Base-by-base conservation (phyloP, 35 echinoderm and acorn worm genomes). In the Ophioderma brevispina region DNA sequence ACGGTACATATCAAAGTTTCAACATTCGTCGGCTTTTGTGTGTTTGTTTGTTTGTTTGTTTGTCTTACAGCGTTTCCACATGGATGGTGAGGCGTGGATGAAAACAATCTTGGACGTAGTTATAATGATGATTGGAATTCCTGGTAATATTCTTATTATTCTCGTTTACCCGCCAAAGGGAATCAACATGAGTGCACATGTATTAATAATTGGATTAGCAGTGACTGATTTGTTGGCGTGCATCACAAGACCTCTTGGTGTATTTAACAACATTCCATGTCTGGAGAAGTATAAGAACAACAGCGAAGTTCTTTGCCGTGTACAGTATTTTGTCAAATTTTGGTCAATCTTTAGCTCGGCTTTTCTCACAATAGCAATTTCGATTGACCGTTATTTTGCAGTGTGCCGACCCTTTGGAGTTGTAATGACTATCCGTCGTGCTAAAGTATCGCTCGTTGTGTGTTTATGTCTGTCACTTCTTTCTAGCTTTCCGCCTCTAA, bases 61-160 rank as follows among this genome's bases (percentile, higher is more conserved):
- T n/a, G n/a, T n/a, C n/a, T n/a, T n/a, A n/a, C n/a, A n/a, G n/a
- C n/a, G n/a, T n/a, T n/a, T n/a, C n/a, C n/a, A n/a, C n/a, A 70
- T 82, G 83, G 83, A 85, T 64, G 31, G 50, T 10, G 83, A 64
- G 15, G 35, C 32, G n/a, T 85, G 83, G 83, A 37, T 85, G 32
- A 32, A 59, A 36, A 21, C 43, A 33, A 15, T 36, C 31, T 35
- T 85, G 8, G 83, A 85, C 25, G 34, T 28, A 2, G 31, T n/a
- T 25, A 59, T 70, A 33, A 33, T 85, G 6, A 2, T 85, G 0
- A 19, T 85, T 30, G 46, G 83, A 10, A 64, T 63, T 34, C 83
- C 83, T 6, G 83, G 83, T 0, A 85, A 85, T 28, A 15, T 63
- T 19, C 83, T 85, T 21, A 85, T 85, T 59, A 64, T 85, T 17